Conservation (phyloP, 2,797 vertebrate species). For the Prionace glauca region DNA sequence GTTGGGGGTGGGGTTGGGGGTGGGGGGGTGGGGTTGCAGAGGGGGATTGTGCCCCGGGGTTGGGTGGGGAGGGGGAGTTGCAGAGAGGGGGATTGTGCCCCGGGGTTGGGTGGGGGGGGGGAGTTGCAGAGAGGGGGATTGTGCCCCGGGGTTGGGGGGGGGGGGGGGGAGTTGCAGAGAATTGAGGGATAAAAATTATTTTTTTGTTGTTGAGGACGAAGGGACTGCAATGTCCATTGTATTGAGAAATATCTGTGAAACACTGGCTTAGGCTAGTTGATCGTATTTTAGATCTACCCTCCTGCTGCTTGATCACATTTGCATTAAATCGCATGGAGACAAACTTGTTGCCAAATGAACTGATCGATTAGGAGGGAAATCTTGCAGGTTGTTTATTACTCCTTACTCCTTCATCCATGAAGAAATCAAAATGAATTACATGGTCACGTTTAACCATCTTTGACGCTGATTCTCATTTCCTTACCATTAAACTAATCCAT, state of each 20-base stretch:
- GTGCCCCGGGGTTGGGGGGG: no score
- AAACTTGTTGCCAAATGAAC: not conserved
- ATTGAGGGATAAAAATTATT: not conserved
- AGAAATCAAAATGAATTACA: not conserved
- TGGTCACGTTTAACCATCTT: not conserved
- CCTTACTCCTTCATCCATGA: no score
- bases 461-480: not conserved
- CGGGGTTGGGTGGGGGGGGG: no score
- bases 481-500: not conserved
- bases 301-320: not conserved
- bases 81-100: no score
- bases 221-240: not conserved
- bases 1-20: no score
- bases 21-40: no score
- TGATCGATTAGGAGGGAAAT: not conserved
- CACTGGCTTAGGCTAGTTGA: no score
- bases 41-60: no score
- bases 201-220: not conserved
- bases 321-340: not conserved
- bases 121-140: no score
- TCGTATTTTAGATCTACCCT: not conserved
- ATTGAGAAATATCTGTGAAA: not conserved
- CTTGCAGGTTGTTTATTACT: no score
- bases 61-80: no score
- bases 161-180: no score